phyloP scores from a whole-genome alignment of 2,888 invertebrate genomes.

The Pyrgus malvae region DNA sequence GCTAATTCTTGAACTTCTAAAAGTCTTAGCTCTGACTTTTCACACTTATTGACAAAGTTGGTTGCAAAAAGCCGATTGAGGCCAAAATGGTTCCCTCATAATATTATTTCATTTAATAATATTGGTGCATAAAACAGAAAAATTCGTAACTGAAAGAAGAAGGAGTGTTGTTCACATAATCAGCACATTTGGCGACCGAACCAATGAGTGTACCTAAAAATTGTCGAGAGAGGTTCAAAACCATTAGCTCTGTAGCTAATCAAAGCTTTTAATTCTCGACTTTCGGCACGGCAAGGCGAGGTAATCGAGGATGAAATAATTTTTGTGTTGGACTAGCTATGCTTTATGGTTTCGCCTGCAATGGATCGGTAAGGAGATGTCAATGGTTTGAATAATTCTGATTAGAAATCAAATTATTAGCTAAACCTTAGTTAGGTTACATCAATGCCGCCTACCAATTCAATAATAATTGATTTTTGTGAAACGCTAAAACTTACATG shows the following conservation, averaged over 20 bases:
- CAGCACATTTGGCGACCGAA: conserved; percentile 1
- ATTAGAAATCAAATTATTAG: too few species aligned
- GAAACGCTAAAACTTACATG: too few species aligned
- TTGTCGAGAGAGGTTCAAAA: background rate
- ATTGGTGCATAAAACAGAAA: too few species aligned
- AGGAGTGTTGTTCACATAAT: background rate
- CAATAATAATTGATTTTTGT: too few species aligned
- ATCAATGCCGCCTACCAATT: too few species aligned
- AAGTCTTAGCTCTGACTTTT: too few species aligned
- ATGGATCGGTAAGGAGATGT: too few species aligned
- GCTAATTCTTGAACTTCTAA: too few species aligned
- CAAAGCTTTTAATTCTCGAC: conserved; percentile 48
- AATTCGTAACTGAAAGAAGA: background rate
- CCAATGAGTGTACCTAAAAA: conserved; percentile 2
- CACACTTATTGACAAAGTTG: too few species aligned
- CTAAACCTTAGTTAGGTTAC: too few species aligned
- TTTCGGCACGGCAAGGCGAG: conserved; percentile 29
- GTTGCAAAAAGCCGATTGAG: background rate
- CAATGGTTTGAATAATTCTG: too few species aligned
- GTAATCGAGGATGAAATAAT: conserved; percentile 35
- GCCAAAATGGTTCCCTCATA: background rate
- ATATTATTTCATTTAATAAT: background rate
- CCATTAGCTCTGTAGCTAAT: conserved; percentile 37
- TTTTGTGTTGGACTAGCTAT: conserved; percentile 30
- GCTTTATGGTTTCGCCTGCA: too few species aligned